These are phyloP conservation scores for Psettodes erumei DNA, from an alignment of 2,113 vertebrate species.

Conservation along the genomic window DNA sequence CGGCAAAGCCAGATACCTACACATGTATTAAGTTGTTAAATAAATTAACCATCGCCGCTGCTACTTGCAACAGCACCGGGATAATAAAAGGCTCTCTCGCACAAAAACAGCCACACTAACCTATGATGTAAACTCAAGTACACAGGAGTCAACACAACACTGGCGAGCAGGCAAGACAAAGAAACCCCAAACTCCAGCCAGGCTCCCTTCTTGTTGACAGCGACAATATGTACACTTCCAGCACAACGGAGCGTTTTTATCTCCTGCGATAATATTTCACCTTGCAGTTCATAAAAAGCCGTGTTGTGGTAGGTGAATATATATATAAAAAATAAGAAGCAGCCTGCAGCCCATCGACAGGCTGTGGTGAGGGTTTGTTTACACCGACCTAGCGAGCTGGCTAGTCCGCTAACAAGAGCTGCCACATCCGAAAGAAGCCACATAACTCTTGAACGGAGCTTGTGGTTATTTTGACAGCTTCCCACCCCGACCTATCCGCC, in stretches of 20 bases:
- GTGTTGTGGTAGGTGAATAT: neutral
- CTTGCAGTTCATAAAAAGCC: neutral
- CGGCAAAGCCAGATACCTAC: neutral
- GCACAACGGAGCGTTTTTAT: neutral
- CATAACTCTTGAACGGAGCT: slow-evolving; percentile 47
- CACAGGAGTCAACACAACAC: slow-evolving; percentile 51
- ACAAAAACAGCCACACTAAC: neutral
- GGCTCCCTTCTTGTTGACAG: slow-evolving; percentile 43
- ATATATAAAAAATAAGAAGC: neutral
- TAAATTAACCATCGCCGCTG: neutral
- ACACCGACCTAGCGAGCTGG: slow-evolving; percentile 75
- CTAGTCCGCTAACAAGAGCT: slow-evolving; percentile 62
- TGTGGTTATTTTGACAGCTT: slow-evolving; percentile 59
- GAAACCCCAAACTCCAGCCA: slow-evolving; percentile 64
- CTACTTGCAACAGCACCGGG: neutral
- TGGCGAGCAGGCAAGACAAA: slow-evolving; percentile 66
- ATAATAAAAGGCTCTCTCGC: neutral
- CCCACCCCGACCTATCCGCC: neutral
- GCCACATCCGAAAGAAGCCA: slow-evolving; percentile 49
- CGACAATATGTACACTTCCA: slow-evolving; percentile 2
- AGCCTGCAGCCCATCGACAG: slow-evolving; percentile 36
- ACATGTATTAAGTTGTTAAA: neutral
- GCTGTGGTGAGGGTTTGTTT: slow-evolving; percentile 73
- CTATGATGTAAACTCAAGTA: slow-evolving; percentile 1
- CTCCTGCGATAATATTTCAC: neutral